Percentiles rank a stretch among this genome's conserved stretches.
phyloP scores from a whole-genome alignment of 2,113 vertebrate genomes.

The Benitochromis conjunctus region DNA sequence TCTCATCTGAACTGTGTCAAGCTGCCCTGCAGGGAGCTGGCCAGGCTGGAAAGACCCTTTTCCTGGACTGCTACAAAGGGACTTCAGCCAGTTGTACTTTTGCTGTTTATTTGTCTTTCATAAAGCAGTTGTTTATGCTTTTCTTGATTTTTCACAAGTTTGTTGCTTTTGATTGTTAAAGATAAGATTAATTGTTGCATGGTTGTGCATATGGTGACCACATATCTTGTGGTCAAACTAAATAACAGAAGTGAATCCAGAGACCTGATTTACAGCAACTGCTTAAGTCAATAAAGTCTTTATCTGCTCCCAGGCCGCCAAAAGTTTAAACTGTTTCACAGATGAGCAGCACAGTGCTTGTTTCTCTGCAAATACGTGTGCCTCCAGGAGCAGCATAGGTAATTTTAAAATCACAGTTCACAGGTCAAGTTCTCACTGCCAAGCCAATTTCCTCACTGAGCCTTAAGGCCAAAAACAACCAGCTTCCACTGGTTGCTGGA shows the following conservation, averaged over 20 bases:
- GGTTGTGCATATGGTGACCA: background rate
- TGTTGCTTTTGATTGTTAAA: background rate
- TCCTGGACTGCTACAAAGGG: background rate
- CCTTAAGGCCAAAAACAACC: background rate
- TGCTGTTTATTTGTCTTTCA: slow-evolving; percentile 27
- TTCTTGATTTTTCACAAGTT: background rate
- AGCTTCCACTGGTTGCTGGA: background rate
- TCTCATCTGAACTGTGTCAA: slow-evolving; percentile 19
- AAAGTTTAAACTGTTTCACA: slow-evolving; percentile 48
- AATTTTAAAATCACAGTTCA: slow-evolving; percentile 31
- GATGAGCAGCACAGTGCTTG: slow-evolving; percentile 21
- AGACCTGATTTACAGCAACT: slow-evolving; percentile 50
- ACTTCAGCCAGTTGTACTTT: background rate
- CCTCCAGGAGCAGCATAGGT: slow-evolving; percentile 26
- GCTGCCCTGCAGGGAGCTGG: background rate
- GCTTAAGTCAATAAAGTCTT: slow-evolving; percentile 46
- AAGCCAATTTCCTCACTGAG: background rate
- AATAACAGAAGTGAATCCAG: slow-evolving; percentile 9
- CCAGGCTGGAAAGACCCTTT: background rate
- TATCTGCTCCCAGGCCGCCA: slow-evolving; percentile 2
- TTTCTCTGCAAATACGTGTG: slow-evolving; percentile 14
- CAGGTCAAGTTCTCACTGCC: slow-evolving; percentile 23
- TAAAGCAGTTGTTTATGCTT: slow-evolving; percentile 9
- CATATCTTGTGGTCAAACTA: slow-evolving; percentile 4
- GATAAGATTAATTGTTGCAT: slow-evolving; percentile 2